These are phyloP conservation scores for Tapirus terrestris DNA, from an alignment of 2,113 vertebrate species.

Conservation along the genomic window DNA sequence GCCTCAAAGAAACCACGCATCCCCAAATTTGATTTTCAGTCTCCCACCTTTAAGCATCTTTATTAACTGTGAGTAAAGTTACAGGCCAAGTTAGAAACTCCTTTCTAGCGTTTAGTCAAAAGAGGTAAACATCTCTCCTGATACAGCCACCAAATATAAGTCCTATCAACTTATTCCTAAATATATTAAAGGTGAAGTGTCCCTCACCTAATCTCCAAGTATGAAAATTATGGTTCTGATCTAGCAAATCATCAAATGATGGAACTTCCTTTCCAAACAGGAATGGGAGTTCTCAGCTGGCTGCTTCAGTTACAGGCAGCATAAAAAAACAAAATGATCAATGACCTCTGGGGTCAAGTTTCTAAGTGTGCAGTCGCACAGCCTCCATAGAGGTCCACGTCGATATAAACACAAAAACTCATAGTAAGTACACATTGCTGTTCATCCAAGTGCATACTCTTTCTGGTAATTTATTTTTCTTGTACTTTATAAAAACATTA, in stretches of 20 bases:
- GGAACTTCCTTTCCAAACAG: not conserved
- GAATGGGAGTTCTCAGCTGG: not conserved
- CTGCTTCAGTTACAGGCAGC: not conserved
- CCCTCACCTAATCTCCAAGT: not conserved
- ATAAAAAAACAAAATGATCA: not conserved
- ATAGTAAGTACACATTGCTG: not conserved
- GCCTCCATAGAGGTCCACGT: too few species aligned
- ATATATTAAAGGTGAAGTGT: not conserved
- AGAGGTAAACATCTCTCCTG: not conserved
- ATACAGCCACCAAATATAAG: not conserved
- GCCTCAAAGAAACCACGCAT: constrained; percentile 46
- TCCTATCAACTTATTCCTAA: constrained; percentile 16
- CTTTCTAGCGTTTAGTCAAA: not conserved
- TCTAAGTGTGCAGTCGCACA: not conserved
- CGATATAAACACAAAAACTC: not conserved
- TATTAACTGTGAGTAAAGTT: not conserved
- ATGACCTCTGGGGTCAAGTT: not conserved
- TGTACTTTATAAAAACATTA: not conserved
- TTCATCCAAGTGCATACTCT: not conserved
- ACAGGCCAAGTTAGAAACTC: not conserved
- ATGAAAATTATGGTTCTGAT: constrained; percentile 4
- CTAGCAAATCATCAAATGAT: not conserved
- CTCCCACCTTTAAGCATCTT: not conserved
- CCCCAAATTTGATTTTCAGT: not conserved
- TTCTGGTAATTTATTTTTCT: not conserved